Base-by-base conservation (phyloP, 2,888 invertebrate species). In the Mimachlamys varia region DNA sequence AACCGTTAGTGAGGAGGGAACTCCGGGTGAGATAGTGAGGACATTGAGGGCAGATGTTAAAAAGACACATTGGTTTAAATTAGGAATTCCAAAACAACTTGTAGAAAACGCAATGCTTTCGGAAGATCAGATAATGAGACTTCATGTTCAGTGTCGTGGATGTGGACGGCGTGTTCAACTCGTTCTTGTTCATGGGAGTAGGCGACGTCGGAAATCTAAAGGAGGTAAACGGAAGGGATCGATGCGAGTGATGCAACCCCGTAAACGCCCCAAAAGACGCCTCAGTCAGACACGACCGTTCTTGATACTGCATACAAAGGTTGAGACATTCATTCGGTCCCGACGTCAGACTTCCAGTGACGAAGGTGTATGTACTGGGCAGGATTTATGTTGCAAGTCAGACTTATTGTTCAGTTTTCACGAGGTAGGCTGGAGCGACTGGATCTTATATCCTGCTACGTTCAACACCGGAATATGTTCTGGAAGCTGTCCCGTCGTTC, bases 31-130 rank as follows among this genome's bases (percentile, higher is more conserved):
- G 17, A 33, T 88, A 27, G 62, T 92, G 33, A 62, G 90, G 33
- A 87, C 87, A 12, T 15, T 90, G 38, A 62, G 89, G 7, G 91
- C 89, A 5, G 76, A 50, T 33, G 76, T 91, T 13, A 50, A 55
- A n/a, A 91, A 89, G 89, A 91, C 91, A 55, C 89, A 89, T 37
- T 91, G 91, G 91, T 91, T 91, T 88, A 91, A 91, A 44, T 33
- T 91, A 37, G 58, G 49, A 17, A 50, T 91, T 38, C 91, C 91
- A 58, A 88, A 89, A 89, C 27, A 22, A 62, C 37, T 89, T n/a
- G 87, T 91, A 44, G 62, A 91, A 62, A 49, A 49, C 50, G 88
- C 87, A 27, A 76, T 91, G 88, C 50, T 62, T 37, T 89, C 91
- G 76, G n/a, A 88, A 87, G 27, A 91, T 50, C 62, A 76, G 44